A percentile compares a stretch with the other conserved stretches of the same genome.
Evolutionary conservation across 64 coral and sea anemone genomes (phyloP).

Genomic region (Exaiptasia diaphana): DNA sequence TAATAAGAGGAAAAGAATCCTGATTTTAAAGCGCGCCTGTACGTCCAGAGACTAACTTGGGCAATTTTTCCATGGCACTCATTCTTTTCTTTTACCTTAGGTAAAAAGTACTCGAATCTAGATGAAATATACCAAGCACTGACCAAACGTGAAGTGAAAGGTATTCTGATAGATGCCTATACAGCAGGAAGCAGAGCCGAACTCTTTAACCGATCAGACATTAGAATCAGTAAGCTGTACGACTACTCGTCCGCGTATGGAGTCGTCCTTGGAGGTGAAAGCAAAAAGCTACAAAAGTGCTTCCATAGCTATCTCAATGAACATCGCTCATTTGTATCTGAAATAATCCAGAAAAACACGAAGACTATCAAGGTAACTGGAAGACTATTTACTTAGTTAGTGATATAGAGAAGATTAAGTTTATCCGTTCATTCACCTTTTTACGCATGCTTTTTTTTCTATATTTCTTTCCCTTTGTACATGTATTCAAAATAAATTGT

Average conservation of each 20-base stretch:
- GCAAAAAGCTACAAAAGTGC: conserved; percentile 70
- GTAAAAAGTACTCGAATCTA: conserved; percentile 70
- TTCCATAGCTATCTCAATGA: conserved; percentile 64
- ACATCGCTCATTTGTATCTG: conserved; percentile 62
- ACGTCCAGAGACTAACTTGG: too few species aligned
- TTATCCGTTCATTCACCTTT: not conserved
- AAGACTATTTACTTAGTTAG: too few species aligned
- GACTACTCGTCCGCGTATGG: conserved; percentile 75
- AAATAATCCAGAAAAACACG: conserved; percentile 50
- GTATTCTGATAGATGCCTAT: conserved; percentile 65
- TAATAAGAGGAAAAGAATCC: too few species aligned
- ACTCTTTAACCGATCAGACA: conserved; percentile 59
- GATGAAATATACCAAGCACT: conserved; percentile 67
- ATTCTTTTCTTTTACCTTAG: not conserved
- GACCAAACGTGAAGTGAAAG: conserved; percentile 63
- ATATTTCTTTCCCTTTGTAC: too few species aligned
- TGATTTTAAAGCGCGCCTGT: too few species aligned
- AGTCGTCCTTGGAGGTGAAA: conserved; percentile 65
- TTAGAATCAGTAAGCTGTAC: conserved; percentile 63
- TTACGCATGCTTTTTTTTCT: too few species aligned
- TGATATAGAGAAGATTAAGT: not conserved
- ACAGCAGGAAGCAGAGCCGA: conserved; percentile 70
- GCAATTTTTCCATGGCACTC: too few species aligned
- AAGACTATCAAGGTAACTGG: conserved; percentile 65
- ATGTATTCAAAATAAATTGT: too few species aligned